Base-by-base conservation (phyloP, 2,797 vertebrate species). In the Leuciscus waleckii region DNA sequence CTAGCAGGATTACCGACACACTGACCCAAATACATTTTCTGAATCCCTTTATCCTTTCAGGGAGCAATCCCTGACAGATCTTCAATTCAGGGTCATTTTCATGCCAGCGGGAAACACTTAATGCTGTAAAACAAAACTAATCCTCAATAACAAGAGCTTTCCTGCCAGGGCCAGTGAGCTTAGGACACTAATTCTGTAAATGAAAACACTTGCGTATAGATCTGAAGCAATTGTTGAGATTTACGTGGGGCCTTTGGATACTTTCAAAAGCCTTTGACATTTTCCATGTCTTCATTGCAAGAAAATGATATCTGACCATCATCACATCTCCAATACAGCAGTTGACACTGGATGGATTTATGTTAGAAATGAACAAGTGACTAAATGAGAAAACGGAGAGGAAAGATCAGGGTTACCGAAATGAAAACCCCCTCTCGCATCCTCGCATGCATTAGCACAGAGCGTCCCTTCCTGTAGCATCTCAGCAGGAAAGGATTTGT, bases 401-500 rank as follows among this genome's bases (percentile, higher is more conserved):
- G 56, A 73, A 61, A 61, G 67, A 73, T 41, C 35, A 65, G 79
- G 73, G 71, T 82, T 73, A 83, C 43, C 11, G 16, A 79, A 80
- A 69, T 68, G 58, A 83, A 81, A 71, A 85, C 32, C 17, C 26
- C 23, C 17, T 71, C 32, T 61, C 41, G 35, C 63, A 58, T 68
- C 29, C 67, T 69, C 6, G 49, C 69, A 85, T 79, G 74, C 79
- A 70, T 87, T 21, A 61, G 29, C 69, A 43, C 6, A 10, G 39
- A 39, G 32, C 41, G 81, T 51, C 71, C 56, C 32, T 70, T 86
- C 76, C 61, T 56, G 54, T 73, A 85, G 85, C 83, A 17, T 51
- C 23, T 9, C 83, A 70, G 77, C 81, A 84, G 82, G 82, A 89
- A 83, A n/a, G 65, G 49, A 84, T 87, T 71, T 88, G 88, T 76